Evolutionary conservation across 2,888 invertebrate genomes (phyloP), one percentile per base, ranked within the genome.

Genomic region (Lobophora halterata): DNA sequence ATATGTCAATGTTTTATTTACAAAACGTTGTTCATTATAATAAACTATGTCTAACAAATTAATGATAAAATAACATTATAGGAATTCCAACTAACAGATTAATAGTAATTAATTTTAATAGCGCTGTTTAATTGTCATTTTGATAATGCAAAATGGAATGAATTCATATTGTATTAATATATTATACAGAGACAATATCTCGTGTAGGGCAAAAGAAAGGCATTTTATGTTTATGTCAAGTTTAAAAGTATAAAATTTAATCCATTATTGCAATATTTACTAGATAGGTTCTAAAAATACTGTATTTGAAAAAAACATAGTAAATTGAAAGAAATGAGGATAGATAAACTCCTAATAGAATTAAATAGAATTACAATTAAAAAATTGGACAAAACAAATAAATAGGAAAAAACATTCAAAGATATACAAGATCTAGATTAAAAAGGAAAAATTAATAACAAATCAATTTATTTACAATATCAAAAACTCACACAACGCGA

Each of bases 391-490:
- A 29, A 20, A 29, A 34, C 26, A 14, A 44, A 50, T 48, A 45
- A 46, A 50, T 40, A 35, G 32, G 28, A 44, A 44, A 39, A 24
- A 35, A 20, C 14, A 36, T 28, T 32, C 20, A 38, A 18, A 29
- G 5, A 19, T n/a, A n/a, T n/a, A 32, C 10, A 45, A 35, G 13
- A 32, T 18, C 24, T 23, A 42, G 37, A 41, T n/a, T n/a, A n/a
- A 40, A 24, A 34, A 13, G 17, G 41, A 36, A 30, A 40, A 30
- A 31, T 10, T 10, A 41, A 37, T 26, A 13, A 25, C 9, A 23
- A 7, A 36, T 28, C 20, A 10, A 33, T 45, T 23, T 53, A 49
- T 51, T 43, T 47, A 51, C 51, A 54, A 31, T 19, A 45, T 37
- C 35, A 29, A 36, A 46, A 40, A 29, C 6, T 21, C 14, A 10